Evolutionary conservation across 2,113 vertebrate species (phyloP), one percentile per base, ranked within the genome.

Genomic region (Himantopus leucocephalus): DNA sequence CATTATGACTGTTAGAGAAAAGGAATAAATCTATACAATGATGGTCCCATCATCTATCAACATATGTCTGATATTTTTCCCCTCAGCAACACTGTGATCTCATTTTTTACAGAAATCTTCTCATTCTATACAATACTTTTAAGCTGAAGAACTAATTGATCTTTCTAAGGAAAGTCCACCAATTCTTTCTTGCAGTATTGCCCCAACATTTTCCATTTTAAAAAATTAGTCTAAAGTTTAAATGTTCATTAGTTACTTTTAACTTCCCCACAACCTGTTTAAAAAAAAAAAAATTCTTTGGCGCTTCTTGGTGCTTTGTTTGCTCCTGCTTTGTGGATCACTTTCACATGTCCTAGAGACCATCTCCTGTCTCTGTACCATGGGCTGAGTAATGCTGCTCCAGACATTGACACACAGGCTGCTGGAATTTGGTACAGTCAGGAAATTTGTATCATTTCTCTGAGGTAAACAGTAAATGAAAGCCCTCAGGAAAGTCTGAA

Each of bases 401-500:
- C 84, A 96, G 96, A 97, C 78, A 0, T 66, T 93, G 82, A 96
- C 91, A 86, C 92, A 88, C 32, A 81, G 43, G 56, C 59, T 93
- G 84, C 85, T 97, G 89, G 79, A 95, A 78, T 93, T 62, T 45
- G 48, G 88, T 59, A 80, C 35, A 94, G 52, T n/a, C 84, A 92
- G 70, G 87, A 97, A 98, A 97, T 76, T 64, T 12, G 0, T 93
- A 85, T 91, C 71, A 96, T 93, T 96, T 90, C 79, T 91, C 55
- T 95, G 85, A 96, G 73, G 83, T 87, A 97, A 96, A 94, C 18
- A 94, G 45, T 17, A 62, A 91, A 80, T 43, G 64, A 96, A 97
- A 97, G 79, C 43, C n/a, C 71, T 94, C 80, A 64, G 85, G 78
- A 95, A 98, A 96, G 66, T 92, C 86, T 91, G 85, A 93, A 95